A percentile compares a stretch with the other conserved stretches of the same genome.
phyloP scores from a whole-genome alignment of 1,140 invertebrate genomes.

The Brachionus paranguensis region DNA sequence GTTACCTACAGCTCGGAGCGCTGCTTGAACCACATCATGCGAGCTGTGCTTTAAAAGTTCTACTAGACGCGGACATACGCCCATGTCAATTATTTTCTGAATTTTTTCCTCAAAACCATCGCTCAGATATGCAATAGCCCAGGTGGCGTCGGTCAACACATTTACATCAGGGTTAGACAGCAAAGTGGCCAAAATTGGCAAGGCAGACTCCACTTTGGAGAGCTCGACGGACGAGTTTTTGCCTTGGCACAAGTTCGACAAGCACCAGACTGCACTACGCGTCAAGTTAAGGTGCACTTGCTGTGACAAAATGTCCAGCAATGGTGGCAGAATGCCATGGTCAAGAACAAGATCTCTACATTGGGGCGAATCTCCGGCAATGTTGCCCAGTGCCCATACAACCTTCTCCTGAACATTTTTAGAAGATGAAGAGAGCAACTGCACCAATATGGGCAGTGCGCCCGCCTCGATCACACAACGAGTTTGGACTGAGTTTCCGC shows the following conservation, averaged over 20 bases:
- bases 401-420: slow-evolving; percentile 88
- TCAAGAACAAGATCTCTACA: slow-evolving; percentile 83
- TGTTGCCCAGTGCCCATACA: slow-evolving; percentile 92
- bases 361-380: slow-evolving; percentile 86
- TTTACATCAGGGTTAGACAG: slow-evolving; percentile 82
- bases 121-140: slow-evolving; percentile 85
- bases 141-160: slow-evolving; percentile 87
- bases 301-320: slow-evolving; percentile 78
- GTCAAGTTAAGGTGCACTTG: slow-evolving; percentile 78
- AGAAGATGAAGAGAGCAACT: slow-evolving; percentile 68
- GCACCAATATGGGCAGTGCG: slow-evolving; percentile 84
- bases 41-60: slow-evolving; percentile 85
- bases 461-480: slow-evolving; percentile 85
- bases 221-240: too few relatives aligned
- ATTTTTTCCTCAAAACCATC: slow-evolving; percentile 98
- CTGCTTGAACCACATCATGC: slow-evolving; percentile 83
- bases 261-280: slow-evolving; percentile 92
- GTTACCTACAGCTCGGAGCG: slow-evolving; percentile 87
- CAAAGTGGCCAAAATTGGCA: slow-evolving; percentile 78
- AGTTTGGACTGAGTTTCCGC: slow-evolving; percentile 88
- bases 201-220: slow-evolving; percentile 69
- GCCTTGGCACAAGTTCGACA: slow-evolving; percentile 90
- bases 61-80: slow-evolving; percentile 84
- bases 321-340: slow-evolving; percentile 73
- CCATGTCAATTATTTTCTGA: slow-evolving; percentile 91